Base-by-base conservation (phyloP, 2,113 vertebrate genomes). In the Pluvialis apricaria region DNA sequence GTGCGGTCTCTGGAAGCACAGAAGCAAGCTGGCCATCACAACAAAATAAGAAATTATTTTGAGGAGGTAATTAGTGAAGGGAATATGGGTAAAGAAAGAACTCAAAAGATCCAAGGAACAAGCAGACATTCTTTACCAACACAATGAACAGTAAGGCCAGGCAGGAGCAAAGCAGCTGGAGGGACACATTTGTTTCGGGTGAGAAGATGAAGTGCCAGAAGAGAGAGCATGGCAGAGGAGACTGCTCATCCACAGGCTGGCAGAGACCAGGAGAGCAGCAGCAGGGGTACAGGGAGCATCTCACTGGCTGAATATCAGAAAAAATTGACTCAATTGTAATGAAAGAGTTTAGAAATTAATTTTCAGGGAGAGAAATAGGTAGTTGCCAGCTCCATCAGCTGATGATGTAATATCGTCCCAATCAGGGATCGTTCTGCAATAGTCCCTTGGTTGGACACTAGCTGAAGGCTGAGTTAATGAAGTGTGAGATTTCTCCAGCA, bases 341-440 rank as follows among this genome's bases (percentile, higher is more conserved):
- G 18, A 78, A 82, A 82, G 38, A 54, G 52, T 85, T 93, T 47
- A 91, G 38, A 86, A 91, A 90, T 52, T 62, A 26, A 80, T 93
- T 90, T 88, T 83, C 82, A 80, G 64, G 36, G 25, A 80, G 36
- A 65, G 31, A 88, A 85, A 81, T 24, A 87, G 55, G 52, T 65
- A 69, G 29, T 49, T 88, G 61, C 82, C 62, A 83, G 58, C 29
- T 57, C 31, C 25, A 31, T 54, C 49, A 65, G 28, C 40, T 90
- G 66, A 61, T 47, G 62, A 73, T 47, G 5, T 44, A n/a, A 32
- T 8, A 64, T 24, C 19, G 73, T 28, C 70, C 47, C 51, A 76
- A 8, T 45, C 66, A 72, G 40, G 47, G 70, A 86, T 64, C 58
- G 64, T 70, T 82, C 76, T 80, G 71, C 49, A 58, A 9, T 11